A percentile compares a stretch with the other conserved stretches of the same genome.
These are phyloP conservation scores for Onthophagus sagittarius DNA, from an alignment of 2,888 invertebrate species.

Conservation along the genomic window DNA sequence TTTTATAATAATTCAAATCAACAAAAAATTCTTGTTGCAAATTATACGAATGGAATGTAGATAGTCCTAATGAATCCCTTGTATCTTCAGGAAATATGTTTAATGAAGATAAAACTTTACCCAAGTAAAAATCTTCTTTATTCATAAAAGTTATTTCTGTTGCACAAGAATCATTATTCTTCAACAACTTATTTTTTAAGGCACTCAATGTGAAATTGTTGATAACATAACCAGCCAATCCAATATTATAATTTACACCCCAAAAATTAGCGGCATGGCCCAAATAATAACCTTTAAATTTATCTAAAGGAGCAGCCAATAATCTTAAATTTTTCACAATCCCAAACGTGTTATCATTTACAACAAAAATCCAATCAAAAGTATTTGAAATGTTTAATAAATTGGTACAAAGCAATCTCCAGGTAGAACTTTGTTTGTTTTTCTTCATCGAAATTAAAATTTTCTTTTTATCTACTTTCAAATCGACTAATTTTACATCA, in stretches of 20 bases:
- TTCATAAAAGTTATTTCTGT: constrained; percentile 44
- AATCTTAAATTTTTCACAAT: constrained; percentile 56
- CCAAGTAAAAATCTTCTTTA: constrained; percentile 43
- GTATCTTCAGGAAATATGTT: constrained; percentile 53
- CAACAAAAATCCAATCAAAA: constrained; percentile 54
- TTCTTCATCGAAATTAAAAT: constrained; percentile 36
- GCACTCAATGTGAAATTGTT: constrained; percentile 49
- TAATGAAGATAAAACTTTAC: constrained; percentile 51
- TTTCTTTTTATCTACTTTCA: constrained; percentile 29
- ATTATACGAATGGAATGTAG: constrained; percentile 54
- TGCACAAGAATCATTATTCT: constrained; percentile 46
- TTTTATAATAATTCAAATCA: constrained; percentile 49
- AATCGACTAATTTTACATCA: constrained; percentile 34
- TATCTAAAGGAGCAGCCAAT: constrained; percentile 49
- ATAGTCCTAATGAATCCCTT: constrained; percentile 49
- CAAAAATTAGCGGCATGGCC: constrained; percentile 55
- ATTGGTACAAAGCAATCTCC: constrained; percentile 40
- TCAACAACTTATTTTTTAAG: constrained; percentile 46
- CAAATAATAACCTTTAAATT: constrained; percentile 50
- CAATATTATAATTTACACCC: constrained; percentile 54
- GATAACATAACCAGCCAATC: constrained; percentile 55
- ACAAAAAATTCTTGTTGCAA: constrained; percentile 47
- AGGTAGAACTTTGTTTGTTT: constrained; percentile 38
- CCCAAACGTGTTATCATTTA: constrained; percentile 54
- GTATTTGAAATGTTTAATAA: constrained; percentile 32